phyloP scores from a whole-genome alignment of 2,888 invertebrate species.

The Eupithecia subfuscata region DNA sequence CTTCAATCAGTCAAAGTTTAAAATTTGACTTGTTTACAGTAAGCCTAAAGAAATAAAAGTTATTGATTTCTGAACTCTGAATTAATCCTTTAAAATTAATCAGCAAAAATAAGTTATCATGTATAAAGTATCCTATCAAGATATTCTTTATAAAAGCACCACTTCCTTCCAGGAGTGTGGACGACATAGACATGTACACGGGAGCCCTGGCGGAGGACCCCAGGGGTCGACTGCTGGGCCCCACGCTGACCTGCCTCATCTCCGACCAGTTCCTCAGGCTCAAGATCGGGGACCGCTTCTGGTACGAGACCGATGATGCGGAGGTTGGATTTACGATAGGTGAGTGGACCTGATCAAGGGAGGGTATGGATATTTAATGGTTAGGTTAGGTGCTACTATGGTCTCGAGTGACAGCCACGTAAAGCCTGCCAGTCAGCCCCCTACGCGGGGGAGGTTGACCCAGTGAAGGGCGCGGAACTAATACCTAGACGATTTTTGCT shows the following conservation, averaged over 20 bases:
- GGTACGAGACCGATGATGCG: slow-evolving; percentile 91
- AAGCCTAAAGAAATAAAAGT: too few species aligned
- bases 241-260: slow-evolving; percentile 92
- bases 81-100: too few species aligned
- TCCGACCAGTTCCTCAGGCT: slow-evolving; percentile 93
- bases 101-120: too few species aligned
- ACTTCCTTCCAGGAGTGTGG: slow-evolving; percentile 79
- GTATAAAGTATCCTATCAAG: too few species aligned
- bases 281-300: slow-evolving; percentile 93
- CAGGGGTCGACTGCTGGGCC: slow-evolving; percentile 90
- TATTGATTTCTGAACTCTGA: too few species aligned
- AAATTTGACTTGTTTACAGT: too few species aligned
- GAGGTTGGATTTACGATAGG: slow-evolving; percentile 87
- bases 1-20: background rate
- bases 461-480: background rate
- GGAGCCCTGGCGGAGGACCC: slow-evolving; percentile 94
- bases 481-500: too few species aligned
- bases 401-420: background rate
- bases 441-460: background rate
- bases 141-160: background rate
- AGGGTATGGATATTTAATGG: too few species aligned
- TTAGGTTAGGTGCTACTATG: background rate
- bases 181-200: slow-evolving; percentile 95
- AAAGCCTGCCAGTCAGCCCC: background rate
- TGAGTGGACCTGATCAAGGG: slow-evolving; percentile 70